A percentile compares a stretch with the other conserved stretches of the same genome.
Conservation (phyloP, 35 echinoderm and acorn worm genomes). For the Apostichopus californicus region DNA sequence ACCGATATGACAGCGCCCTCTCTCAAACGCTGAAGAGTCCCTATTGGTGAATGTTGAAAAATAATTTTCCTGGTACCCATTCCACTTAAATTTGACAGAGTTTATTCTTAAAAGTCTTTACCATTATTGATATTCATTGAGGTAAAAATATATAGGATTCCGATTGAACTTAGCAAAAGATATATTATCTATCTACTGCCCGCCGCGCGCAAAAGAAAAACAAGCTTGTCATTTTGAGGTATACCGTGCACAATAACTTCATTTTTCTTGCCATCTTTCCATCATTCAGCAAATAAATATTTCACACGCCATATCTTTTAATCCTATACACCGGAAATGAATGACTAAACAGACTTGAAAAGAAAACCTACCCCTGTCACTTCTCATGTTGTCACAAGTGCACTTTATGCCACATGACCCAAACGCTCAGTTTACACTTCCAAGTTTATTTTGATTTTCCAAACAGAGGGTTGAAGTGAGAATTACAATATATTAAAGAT, state of each 20-base stretch:
- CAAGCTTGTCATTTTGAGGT: not conserved
- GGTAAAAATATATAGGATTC: too few species aligned
- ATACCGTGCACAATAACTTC: not conserved
- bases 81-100: too few species aligned
- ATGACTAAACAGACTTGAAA: not conserved
- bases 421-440: not conserved
- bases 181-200: too few species aligned
- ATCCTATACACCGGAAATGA: not conserved
- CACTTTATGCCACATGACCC: not conserved
- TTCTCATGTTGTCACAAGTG: not conserved
- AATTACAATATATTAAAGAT: not conserved
- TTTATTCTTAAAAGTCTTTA: too few species aligned
- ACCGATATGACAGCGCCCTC: too few species aligned
- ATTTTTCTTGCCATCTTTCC: not conserved
- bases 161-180: too few species aligned
- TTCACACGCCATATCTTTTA: not conserved
- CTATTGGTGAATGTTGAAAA: too few species aligned
- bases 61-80: too few species aligned
- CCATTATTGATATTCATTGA: too few species aligned
- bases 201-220: not conserved
- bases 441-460: not conserved
- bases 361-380: not conserved
- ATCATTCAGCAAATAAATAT: not conserved
- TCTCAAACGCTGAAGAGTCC: too few species aligned
- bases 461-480: not conserved